Evolutionary conservation across 2,888 invertebrate genomes (phyloP).

Genomic region (Hirtodrosophila confusa): DNA sequence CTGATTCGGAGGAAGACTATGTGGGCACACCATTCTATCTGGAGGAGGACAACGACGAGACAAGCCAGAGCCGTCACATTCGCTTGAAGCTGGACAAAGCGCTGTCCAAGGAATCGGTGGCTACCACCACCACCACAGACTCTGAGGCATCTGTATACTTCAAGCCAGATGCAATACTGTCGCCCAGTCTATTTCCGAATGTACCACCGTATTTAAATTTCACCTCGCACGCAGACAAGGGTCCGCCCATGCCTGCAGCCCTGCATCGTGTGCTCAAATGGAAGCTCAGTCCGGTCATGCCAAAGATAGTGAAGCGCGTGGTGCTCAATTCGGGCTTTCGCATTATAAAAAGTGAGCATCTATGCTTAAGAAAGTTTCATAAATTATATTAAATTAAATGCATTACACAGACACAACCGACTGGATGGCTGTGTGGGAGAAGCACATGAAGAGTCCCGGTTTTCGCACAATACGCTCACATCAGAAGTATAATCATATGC

Average conservation of each 20-base stretch:
- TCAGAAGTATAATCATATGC: constrained; percentile 99
- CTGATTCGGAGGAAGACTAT: constrained; percentile 82
- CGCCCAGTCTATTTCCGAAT: constrained; percentile 88
- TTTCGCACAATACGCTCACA: constrained; percentile 93
- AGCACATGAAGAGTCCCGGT: constrained; percentile 96
- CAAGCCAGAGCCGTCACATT: constrained; percentile 74
- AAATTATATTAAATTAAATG: neutral
- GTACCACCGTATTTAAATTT: constrained; percentile 93
- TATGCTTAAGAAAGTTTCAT: no score
- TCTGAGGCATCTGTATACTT: constrained; percentile 65
- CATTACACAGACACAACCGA: constrained; percentile 89
- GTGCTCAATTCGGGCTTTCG: constrained; percentile 94
- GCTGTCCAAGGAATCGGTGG: constrained; percentile 55
- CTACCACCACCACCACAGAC: constrained; percentile 52
- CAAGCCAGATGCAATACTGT: constrained; percentile 82
- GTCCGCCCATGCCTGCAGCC: constrained; percentile 87
- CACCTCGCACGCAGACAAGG: constrained; percentile 88
- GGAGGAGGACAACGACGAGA: constrained; percentile 71
- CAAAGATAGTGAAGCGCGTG: constrained; percentile 95
- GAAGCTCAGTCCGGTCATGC: constrained; percentile 97
- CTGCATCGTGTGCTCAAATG: constrained; percentile 94
- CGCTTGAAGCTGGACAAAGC: constrained; percentile 52
- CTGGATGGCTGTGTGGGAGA: constrained; percentile 99
- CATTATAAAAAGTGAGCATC: constrained; percentile 91
- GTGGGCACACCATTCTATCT: constrained; percentile 79